Evolutionary conservation across 2,113 vertebrate genomes (phyloP).

Genomic region (Catharus bicknelli): DNA sequence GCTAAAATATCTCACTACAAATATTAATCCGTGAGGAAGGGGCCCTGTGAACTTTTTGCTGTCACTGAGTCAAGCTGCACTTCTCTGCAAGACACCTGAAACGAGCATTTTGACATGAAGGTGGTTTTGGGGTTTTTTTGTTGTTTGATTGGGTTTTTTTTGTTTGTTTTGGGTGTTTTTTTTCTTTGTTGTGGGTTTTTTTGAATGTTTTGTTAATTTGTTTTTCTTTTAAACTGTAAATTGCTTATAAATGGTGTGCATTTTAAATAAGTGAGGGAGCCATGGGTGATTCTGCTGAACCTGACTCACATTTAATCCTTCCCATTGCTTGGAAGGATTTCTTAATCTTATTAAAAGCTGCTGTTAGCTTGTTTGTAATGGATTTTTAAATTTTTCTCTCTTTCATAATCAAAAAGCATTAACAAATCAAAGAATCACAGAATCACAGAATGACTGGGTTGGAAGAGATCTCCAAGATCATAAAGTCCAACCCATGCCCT

Average conservation of each 20-base stretch:
- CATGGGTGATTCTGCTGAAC: background rate
- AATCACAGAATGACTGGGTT: too few species aligned
- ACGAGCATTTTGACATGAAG: background rate
- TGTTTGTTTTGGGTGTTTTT: too few species aligned
- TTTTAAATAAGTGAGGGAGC: background rate
- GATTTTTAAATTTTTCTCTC: rapidly evolving
- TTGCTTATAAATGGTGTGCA: background rate
- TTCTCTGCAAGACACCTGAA: background rate
- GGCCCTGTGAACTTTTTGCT: background rate
- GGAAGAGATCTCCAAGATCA: too few species aligned
- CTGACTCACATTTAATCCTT: background rate
- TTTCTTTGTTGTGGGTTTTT: too few species aligned
- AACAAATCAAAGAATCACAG: background rate
- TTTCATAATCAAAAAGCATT: background rate
- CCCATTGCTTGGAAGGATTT: background rate
- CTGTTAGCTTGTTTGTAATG: background rate
- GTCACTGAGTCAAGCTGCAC: background rate
- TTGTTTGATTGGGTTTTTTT: too few species aligned
- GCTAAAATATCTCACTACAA: background rate
- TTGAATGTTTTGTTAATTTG: background rate
- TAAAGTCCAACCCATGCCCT: too few species aligned
- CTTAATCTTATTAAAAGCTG: background rate
- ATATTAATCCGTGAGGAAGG: background rate
- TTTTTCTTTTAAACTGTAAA: background rate
- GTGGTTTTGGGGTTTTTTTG: too few species aligned